Evolutionary conservation across 2,113 vertebrate genomes (phyloP), one percentile per base, ranked within the genome.

Genomic region (Helogale parvula): DNA sequence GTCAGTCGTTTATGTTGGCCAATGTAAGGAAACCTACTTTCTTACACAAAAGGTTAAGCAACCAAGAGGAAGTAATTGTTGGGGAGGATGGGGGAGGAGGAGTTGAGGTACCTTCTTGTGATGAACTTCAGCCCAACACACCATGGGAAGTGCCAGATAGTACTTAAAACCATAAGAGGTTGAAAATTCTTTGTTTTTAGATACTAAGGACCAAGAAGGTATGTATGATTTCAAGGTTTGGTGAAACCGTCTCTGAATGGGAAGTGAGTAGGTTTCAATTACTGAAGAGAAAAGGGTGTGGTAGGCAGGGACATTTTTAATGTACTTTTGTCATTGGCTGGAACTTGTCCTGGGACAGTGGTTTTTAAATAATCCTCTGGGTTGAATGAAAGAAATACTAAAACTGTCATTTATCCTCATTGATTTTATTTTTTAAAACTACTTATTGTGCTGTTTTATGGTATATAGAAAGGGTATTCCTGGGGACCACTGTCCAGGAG

Each of bases 1-100:
- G 88, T 90, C 60, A 74, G 17, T 86, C 8, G 1, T 77, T 98
- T 65, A 45, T 94, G 60, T 94, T 86, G 90, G 71, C 25, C 86
- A 88, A 50, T 3, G 16, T 76, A 92, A 96, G 82, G 90, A 90
- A 96, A 96, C 50, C n/a, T 90, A 47, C 68, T 95, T 84, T 92
- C 27, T 97, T 90, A 91, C 85, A 83, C 71, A 74, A 82, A 97
- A 96, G 57, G 82, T 81, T 90, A 85, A 86, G 38, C 25, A 50
- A 94, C 68, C 41, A 83, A 72, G 54, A 93, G 97, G 90, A 97
- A 95, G 57, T 74, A 35, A 88, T 89, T 74, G 17, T 25, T 81
- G 74, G 85, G 66, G 63, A 82, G 72, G 4, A 12, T 65, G 7
- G 29, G 5, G 19, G 74, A 33, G 45, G 74, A 50, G 89, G 29